Percentiles rank a stretch among this genome's conserved stretches.
These are phyloP conservation scores for Mythimna ferrago DNA, from an alignment of 2,888 invertebrate genomes.

Conservation along the genomic window DNA sequence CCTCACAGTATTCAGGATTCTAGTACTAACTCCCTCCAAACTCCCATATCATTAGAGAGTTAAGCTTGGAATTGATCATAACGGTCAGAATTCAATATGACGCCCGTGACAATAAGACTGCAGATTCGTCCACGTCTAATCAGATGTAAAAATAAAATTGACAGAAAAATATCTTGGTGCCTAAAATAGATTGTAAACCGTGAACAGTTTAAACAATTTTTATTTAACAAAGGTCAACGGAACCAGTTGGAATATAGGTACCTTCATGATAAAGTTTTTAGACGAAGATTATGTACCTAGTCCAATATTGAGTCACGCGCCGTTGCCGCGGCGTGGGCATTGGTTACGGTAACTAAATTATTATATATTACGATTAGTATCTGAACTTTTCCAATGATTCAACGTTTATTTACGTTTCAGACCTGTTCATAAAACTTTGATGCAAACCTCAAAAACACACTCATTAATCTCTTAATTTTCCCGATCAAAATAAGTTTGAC, in stretches of 20 bases:
- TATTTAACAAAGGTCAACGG: conserved; percentile 13
- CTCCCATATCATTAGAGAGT: too few species aligned
- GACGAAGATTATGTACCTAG: conserved; percentile 1
- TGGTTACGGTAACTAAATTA: conserved; percentile 3
- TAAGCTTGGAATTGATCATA: too few species aligned
- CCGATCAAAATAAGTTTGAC: neutral
- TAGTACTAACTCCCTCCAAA: too few species aligned
- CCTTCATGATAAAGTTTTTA: conserved; percentile 2
- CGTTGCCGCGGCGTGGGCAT: conserved; percentile 7
- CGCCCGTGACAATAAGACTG: too few species aligned
- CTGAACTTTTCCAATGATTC: neutral
- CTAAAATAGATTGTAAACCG: neutral
- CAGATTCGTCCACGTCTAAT: neutral
- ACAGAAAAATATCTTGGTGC: neutral
- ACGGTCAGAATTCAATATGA: too few species aligned
- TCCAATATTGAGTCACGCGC: conserved; percentile 14
- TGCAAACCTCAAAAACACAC: neutral
- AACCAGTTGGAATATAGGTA: conserved; percentile 1
- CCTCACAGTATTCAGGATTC: too few species aligned
- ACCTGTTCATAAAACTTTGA: neutral
- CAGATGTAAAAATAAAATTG: neutral
- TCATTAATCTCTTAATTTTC: neutral
- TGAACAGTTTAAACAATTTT: neutral
- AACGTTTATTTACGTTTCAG: neutral
- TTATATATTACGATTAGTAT: neutral